Evolutionary conservation across 2,113 vertebrate species (phyloP).

Genomic region (Barbus barbus): DNA sequence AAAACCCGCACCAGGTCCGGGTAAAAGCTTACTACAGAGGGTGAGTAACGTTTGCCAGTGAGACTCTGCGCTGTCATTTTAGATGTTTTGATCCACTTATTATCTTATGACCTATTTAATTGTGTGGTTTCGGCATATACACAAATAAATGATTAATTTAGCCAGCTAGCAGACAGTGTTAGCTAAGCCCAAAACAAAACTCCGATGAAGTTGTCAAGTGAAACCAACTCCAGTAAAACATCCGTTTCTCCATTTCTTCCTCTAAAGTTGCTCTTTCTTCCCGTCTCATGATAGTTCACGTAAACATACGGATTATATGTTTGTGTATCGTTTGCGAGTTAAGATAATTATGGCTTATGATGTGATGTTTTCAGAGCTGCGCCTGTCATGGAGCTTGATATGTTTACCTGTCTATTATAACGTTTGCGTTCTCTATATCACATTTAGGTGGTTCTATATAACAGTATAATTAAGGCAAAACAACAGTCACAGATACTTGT

Average conservation of each 20-base stretch:
- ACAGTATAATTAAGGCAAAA: not conserved
- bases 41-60: conserved; percentile 75
- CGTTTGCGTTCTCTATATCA: not conserved
- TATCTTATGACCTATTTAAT: not conserved
- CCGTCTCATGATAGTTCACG: not conserved
- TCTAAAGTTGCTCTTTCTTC: not conserved
- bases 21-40: conserved; percentile 93
- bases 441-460: not conserved
- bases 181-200: conserved; percentile 18
- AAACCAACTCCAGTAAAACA: not conserved
- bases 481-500: not conserved
- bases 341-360: not conserved
- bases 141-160: not conserved
- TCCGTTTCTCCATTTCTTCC: not conserved
- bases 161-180: not conserved
- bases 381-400: not conserved
- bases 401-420: not conserved
- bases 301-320: not conserved
- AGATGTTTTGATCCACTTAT: not conserved
- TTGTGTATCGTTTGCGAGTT: not conserved
- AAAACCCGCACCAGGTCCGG: conserved; percentile 84
- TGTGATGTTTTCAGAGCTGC: not conserved
- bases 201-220: conserved; percentile 7
- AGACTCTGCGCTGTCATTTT: not conserved
- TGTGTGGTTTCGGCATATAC: not conserved